Conservation (phyloP, 1,140 invertebrate genomes). For the Sinonovacula constricta region DNA sequence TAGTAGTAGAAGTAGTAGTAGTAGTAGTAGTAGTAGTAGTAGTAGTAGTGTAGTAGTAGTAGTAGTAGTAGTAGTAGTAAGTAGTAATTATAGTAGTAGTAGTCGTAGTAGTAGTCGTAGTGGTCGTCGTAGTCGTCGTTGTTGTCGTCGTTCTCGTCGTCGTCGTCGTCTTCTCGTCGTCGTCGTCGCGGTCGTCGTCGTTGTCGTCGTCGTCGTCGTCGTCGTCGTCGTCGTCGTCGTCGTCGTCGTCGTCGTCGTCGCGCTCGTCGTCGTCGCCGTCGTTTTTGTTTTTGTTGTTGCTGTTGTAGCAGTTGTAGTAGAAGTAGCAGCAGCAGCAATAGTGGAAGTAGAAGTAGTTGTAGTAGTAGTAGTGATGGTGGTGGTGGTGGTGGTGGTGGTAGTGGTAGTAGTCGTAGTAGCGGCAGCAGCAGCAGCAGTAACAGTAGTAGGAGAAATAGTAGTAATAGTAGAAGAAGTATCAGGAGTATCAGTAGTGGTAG, state of each 20-base stretch:
- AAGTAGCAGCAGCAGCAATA: not conserved
- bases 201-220: not conserved
- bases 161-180: not conserved
- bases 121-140: not conserved
- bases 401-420: not conserved
- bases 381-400: not conserved
- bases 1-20: no score
- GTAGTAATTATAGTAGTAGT: no score
- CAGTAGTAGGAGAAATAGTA: not conserved
- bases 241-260: not conserved
- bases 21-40: no score
- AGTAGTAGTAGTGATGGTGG: slow-evolving; percentile 1
- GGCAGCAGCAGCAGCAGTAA: not conserved
- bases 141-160: not conserved
- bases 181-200: not conserved
- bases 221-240: not conserved
- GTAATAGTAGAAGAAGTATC: not conserved
- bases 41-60: no score
- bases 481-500: no score
- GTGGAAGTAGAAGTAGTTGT: not conserved
- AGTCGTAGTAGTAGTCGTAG: slow-evolving; percentile 17
- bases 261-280: not conserved
- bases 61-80: no score
- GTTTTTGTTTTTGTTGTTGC: not conserved
- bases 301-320: slow-evolving; percentile 5